Conservation (phyloP, 2,888 invertebrate genomes). For the Marronus borbonicus region DNA sequence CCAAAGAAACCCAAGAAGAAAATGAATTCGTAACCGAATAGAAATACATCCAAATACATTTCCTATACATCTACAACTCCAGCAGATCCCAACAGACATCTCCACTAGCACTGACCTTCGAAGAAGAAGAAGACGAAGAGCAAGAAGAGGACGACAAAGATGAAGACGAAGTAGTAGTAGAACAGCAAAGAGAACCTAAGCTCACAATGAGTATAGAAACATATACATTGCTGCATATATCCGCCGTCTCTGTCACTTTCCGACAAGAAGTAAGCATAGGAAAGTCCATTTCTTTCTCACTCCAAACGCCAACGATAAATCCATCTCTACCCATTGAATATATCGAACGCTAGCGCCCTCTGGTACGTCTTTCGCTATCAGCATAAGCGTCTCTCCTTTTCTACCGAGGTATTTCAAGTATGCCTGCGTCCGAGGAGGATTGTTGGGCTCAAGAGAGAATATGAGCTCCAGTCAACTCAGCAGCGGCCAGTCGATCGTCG, state of each 20-base stretch:
- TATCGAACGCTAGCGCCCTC: no score
- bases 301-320: background rate
- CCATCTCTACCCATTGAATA: constrained; percentile 18
- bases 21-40: no score
- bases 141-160: constrained; percentile 41
- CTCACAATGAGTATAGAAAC: constrained; percentile 14
- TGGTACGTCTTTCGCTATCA: no score
- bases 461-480: constrained; percentile 52
- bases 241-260: background rate
- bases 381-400: constrained; percentile 53
- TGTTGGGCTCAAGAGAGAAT: constrained; percentile 49
- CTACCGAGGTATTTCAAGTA: constrained; percentile 68
- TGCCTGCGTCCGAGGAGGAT: constrained; percentile 58
- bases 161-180: constrained; percentile 32
- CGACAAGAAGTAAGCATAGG: background rate
- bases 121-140: constrained; percentile 14
- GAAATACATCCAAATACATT: background rate
- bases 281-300: constrained; percentile 12
- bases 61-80: constrained; percentile 7
- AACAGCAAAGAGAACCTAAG: constrained; percentile 1
- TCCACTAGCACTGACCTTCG: constrained; percentile 22
- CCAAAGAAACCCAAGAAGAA: no score
- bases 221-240: background rate
- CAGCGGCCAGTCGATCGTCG: constrained; percentile 60
- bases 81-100: background rate